Evolutionary conservation across 2,113 vertebrate genomes (phyloP).

Genomic region (Ibidorhyncha struthersii): DNA sequence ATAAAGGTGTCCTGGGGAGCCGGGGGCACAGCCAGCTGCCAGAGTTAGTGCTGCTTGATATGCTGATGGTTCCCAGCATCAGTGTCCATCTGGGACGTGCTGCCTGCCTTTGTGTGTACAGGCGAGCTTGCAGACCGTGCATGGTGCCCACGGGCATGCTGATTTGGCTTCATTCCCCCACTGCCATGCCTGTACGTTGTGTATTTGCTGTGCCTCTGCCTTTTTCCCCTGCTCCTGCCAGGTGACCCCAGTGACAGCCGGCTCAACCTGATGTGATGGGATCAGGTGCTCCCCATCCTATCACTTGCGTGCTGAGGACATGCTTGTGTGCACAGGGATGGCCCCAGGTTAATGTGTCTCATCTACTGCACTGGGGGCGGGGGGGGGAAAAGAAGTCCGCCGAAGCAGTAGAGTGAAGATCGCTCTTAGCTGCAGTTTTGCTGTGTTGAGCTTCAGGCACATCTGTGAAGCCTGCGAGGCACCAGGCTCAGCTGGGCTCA

Average conservation of each 20-base stretch:
- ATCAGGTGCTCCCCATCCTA: background rate
- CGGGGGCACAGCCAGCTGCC: background rate
- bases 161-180: background rate
- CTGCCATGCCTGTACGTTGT: background rate
- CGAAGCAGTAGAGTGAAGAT: background rate
- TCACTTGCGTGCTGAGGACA: background rate
- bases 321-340: background rate
- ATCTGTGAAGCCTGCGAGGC: background rate
- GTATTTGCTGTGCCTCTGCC: background rate
- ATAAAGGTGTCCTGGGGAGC: background rate
- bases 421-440: background rate
- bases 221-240: background rate
- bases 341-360: background rate
- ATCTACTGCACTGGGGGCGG: background rate
- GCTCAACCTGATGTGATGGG: background rate
- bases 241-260: background rate
- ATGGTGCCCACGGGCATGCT: background rate
- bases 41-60: too few species aligned
- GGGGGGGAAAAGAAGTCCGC: too few species aligned
- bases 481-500: background rate
- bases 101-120: background rate
- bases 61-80: background rate
- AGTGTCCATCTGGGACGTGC: background rate
- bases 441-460: background rate
- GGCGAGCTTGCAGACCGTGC: background rate